Base-by-base conservation (phyloP, 2,888 invertebrate species). In the Sarcophaga subvicina region DNA sequence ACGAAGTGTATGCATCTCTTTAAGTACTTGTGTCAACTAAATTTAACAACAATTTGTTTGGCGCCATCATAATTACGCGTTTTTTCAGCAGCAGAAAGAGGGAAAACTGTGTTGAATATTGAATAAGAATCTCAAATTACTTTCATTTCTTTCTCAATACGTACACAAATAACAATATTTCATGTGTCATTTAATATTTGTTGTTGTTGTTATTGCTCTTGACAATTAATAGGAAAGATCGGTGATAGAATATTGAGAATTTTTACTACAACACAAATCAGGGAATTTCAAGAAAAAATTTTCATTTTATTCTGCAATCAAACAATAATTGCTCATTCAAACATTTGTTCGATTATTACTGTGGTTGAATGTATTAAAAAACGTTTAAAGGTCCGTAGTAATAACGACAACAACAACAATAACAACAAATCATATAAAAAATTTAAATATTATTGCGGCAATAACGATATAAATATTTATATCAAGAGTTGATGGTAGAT, bases 1-100 rank as follows among this genome's bases (percentile, higher is more conserved):
- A 54, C 17, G 5, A 54, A 14, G 20, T 20, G 22, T 63, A 27
- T 27, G 22, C 54, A 37, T 37, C 37, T 37, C 37, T 64, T 63
- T 49, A 83, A 69, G 66, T 49, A 77, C 78, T 86, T 72, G 62
- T 72, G 76, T 67, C 77, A 80, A 73, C 67, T 80, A 69, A 77
- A 45, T 25, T 70, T 12, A 70, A 70, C 22, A 62, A 64, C 54
- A 78, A 78, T 72, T 85, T 77, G 63, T 25, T 81, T 85, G 80
- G 85, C 80, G 80, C 71, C 80, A 67, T 27, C 5, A 49, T 80
- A 76, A 80, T 80, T 71, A 72, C 47, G 66, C 62, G 20, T 60
- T 27, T 59, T 60, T 63, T 37, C 8, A 22, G 6, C 10, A 37
- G 8, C 37, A 37, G 37, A 66, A 60, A 73, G 17, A 17, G 17